Base-by-base conservation (phyloP, 2,888 invertebrate species). In the Zele albiditarsus region DNA sequence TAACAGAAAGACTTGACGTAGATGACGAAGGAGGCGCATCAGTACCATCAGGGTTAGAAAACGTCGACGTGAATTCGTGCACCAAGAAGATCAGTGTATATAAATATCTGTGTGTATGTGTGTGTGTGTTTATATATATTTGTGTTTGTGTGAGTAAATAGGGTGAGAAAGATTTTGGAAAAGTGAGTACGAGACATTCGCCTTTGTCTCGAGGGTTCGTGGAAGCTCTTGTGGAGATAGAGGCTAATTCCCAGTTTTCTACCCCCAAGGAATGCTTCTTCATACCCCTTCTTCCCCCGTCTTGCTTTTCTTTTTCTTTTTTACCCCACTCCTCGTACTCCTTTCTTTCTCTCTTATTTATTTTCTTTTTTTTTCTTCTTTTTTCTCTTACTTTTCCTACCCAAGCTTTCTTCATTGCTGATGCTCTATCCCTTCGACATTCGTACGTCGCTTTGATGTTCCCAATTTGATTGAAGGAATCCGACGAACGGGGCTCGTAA, bases 391-490 rank as follows among this genome's bases (percentile, higher is more conserved):
- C 42, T 28, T 38, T 42, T 31, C 27, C 66, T 12, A 58, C 58
- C 23, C 38, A 57, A 42, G 49, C 31, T 73, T 69, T 49, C 71
- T 67, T 67, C 72, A 31, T 38, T 53, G 58, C 72, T 53, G 53
- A 53, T 53, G 53, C 53, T 53, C n/a, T 53, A 20, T 53, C 20
- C 53, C 20, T 79, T 78, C 76, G 74, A 79, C 77, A 75, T 77
- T 82, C 84, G 84, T 77, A 82, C 83, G 84, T 80, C 84, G 86
- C 89, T 89, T 89, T 89, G 89, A 89, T 89, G 89, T 89, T 85
- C 85, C 88, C 88, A 89, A 89, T 89, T 89, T 88, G 88, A 89
- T 89, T 89, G 89, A 89, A 89, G 85, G 88, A 89, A 89, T 89
- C 86, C 86, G 81, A 81, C 83, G 85, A 86, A 85, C 85, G 84